These are phyloP conservation scores for Tetraodon nigroviridis DNA, from an alignment of 2,113 vertebrate genomes.

Conservation along the genomic window DNA sequence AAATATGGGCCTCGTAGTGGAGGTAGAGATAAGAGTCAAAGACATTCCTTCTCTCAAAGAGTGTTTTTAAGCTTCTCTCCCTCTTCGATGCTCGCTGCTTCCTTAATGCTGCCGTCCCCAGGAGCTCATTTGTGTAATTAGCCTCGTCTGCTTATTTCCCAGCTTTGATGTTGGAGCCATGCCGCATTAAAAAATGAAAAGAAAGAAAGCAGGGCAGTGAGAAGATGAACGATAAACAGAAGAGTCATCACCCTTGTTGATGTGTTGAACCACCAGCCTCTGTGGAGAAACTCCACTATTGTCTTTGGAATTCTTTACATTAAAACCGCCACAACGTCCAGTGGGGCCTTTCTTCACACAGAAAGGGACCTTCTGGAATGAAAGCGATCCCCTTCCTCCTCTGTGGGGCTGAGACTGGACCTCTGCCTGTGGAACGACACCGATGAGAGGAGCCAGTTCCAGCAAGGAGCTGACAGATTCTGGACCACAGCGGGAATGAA, in stretches of 20 bases:
- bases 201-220: background rate
- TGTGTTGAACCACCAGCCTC: background rate
- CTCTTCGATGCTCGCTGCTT: slow-evolving; percentile 4
- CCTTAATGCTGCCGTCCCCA: slow-evolving; percentile 10
- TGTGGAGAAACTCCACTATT: background rate
- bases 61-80: slow-evolving; percentile 24
- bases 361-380: too few relatives aligned
- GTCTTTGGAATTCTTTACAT: background rate
- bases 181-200: slow-evolving; percentile 3
- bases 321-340: too few relatives aligned
- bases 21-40: too few relatives aligned
- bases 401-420: slow-evolving; percentile 10
- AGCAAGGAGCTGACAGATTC: slow-evolving; percentile 46
- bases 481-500: slow-evolving; percentile 42
- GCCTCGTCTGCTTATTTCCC: slow-evolving; percentile 25
- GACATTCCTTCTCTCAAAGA: too few relatives aligned
- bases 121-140: slow-evolving; percentile 59
- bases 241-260: background rate
- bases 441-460: slow-evolving; percentile 31
- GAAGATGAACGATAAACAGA: slow-evolving; percentile 2
- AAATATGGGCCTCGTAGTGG: too few relatives aligned
- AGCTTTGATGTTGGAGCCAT: slow-evolving; percentile 46
- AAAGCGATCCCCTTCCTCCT: slow-evolving; percentile 2
- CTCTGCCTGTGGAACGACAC: slow-evolving; percentile 18
- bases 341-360: too few relatives aligned